Evolutionary conservation across 2,113 vertebrate genomes (phyloP).

Genomic region (Argyrosomus japonicus): DNA sequence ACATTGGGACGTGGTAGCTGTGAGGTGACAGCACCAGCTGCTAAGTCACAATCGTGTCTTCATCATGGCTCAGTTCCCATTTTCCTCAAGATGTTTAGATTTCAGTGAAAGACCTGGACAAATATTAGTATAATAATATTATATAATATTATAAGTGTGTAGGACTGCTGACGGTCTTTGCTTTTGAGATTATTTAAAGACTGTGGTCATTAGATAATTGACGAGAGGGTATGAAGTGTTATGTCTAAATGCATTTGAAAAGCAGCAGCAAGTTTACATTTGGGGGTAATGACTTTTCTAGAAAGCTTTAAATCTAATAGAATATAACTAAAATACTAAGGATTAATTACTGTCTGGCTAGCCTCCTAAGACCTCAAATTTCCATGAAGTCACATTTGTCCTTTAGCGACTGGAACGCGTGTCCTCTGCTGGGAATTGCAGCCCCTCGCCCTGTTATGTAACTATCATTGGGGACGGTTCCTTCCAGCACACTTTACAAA

Average conservation of each 20-base stretch:
- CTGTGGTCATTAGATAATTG: constrained; percentile 13
- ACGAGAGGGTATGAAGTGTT: neutral
- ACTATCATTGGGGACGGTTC: constrained; percentile 50
- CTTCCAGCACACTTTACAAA: constrained; percentile 57
- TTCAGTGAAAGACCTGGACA: neutral
- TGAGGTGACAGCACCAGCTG: neutral
- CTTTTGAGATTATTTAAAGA: neutral
- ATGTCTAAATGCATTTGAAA: neutral
- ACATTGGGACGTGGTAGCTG: neutral
- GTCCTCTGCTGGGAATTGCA: constrained; percentile 66
- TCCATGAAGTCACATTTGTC: constrained; percentile 64
- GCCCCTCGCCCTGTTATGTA: constrained; percentile 52
- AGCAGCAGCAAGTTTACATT: constrained; percentile 12
- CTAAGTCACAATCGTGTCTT: constrained; percentile 10
- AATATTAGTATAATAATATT: constrained; percentile 9
- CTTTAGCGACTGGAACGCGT: constrained; percentile 45
- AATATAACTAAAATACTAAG: constrained; percentile 34
- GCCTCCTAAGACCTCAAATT: constrained; percentile 27
- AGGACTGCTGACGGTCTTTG: neutral
- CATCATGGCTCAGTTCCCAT: neutral
- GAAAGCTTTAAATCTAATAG: constrained; percentile 43
- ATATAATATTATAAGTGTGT: neutral
- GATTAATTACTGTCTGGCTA: constrained; percentile 37
- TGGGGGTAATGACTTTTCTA: neutral
- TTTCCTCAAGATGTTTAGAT: neutral